Conservation (phyloP, 2,113 vertebrate genomes). For the Pangasianodon hypophthalmus region DNA sequence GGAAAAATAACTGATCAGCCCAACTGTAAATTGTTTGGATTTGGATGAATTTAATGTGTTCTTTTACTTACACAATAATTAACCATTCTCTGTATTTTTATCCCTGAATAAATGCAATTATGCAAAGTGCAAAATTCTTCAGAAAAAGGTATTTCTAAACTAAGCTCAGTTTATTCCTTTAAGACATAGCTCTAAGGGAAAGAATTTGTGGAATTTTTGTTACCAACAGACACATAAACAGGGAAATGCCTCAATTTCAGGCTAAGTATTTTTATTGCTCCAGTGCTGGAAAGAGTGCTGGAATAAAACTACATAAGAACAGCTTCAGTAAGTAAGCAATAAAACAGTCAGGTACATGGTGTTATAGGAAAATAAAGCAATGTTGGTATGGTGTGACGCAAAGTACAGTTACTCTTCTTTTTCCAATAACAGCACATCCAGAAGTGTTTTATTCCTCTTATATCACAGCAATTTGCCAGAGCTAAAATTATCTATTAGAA, state of each 20-base stretch:
- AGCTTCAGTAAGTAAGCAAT: background rate
- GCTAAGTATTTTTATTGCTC: background rate
- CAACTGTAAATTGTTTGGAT: background rate
- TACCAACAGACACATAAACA: conserved; percentile 9
- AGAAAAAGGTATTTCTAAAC: background rate
- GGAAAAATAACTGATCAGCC: background rate
- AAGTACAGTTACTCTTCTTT: background rate
- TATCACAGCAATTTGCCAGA: background rate
- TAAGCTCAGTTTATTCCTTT: background rate
- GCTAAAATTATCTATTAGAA: background rate
- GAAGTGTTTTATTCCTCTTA: background rate
- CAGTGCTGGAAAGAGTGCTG: background rate
- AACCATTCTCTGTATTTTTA: background rate
- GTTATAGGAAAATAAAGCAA: background rate
- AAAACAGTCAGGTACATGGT: background rate
- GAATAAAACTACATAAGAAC: background rate
- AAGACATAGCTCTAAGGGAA: background rate
- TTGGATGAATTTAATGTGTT: background rate
- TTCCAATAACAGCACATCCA: background rate
- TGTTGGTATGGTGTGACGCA: background rate
- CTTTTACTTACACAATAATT: background rate
- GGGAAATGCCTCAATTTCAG: background rate
- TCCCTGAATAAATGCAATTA: background rate
- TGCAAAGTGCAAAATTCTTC: background rate
- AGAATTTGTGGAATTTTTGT: background rate